Evolutionary conservation across 2,888 invertebrate genomes (phyloP).

Genomic region (Eupithecia insigniata): DNA sequence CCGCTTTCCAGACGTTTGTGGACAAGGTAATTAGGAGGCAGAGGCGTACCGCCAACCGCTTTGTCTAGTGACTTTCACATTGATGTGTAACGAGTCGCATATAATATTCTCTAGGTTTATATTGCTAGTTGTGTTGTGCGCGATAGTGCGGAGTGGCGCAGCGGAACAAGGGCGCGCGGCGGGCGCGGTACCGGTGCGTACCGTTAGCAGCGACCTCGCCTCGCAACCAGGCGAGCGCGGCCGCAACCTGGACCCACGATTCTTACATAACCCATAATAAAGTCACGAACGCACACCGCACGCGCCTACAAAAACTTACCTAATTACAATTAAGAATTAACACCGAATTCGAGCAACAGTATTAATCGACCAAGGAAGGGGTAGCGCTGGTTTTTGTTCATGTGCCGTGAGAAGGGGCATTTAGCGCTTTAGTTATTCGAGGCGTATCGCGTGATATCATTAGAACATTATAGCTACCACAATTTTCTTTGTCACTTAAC

Average conservation of each 20-base stretch:
- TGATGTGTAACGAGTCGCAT: slow-evolving; percentile 25
- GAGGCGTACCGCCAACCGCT: slow-evolving; percentile 48
- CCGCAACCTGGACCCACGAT: slow-evolving; percentile 43
- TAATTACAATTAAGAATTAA: slow-evolving; percentile 60
- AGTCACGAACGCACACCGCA: slow-evolving; percentile 53
- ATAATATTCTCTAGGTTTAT: slow-evolving; percentile 22
- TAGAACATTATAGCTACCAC: slow-evolving; percentile 70
- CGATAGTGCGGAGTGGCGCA: slow-evolving; percentile 29
- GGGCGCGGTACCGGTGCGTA: slow-evolving; percentile 64
- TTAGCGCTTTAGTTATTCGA: slow-evolving; percentile 67
- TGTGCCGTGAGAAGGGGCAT: slow-evolving; percentile 67
- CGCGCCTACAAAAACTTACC: slow-evolving; percentile 57
- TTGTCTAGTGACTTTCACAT: slow-evolving; percentile 38
- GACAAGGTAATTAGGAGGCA: slow-evolving; percentile 72
- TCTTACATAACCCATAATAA: slow-evolving; percentile 52
- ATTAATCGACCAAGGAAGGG: slow-evolving; percentile 53
- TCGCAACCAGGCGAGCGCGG: slow-evolving; percentile 37
- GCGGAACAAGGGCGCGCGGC: slow-evolving; percentile 51
- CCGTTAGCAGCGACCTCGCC: slow-evolving; percentile 57
- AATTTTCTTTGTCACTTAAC: slow-evolving; percentile 75
- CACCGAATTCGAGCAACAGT: slow-evolving; percentile 58
- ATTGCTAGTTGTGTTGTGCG: slow-evolving; percentile 25
- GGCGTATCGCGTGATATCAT: slow-evolving; percentile 72
- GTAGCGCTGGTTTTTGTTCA: slow-evolving; percentile 49
- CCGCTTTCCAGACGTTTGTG: slow-evolving; percentile 68